phyloP scores from a whole-genome alignment of 2,113 vertebrate genomes.

The Cinclus mexicanus region DNA sequence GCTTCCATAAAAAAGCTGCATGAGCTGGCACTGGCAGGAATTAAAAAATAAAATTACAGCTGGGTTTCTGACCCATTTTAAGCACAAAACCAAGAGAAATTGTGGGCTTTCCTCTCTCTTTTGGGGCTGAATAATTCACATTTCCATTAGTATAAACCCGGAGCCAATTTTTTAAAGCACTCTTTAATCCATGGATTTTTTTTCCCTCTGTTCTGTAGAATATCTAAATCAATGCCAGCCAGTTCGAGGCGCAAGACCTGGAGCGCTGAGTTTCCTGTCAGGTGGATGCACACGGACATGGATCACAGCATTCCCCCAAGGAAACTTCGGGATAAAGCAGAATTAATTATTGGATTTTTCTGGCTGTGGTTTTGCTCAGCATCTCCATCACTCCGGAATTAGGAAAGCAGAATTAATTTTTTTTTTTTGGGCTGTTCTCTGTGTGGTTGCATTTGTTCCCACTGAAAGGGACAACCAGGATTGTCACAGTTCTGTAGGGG shows the following conservation, averaged over 20 bases:
- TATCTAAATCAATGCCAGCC: neutral
- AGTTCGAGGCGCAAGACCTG: neutral
- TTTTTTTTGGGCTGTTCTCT: neutral
- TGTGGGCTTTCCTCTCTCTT: fast-evolving
- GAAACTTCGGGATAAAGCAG: neutral
- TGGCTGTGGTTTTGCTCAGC: neutral
- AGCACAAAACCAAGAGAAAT: neutral
- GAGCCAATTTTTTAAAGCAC: neutral
- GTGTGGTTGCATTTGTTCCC: neutral
- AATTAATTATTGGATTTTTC: neutral
- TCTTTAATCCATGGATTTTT: neutral
- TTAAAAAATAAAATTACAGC: neutral
- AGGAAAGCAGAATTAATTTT: neutral
- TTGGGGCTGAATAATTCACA: neutral
- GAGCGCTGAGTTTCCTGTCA: neutral
- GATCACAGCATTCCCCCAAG: neutral
- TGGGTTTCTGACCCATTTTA: neutral
- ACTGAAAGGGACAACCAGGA: neutral
- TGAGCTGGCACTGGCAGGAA: neutral
- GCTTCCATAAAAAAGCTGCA: neutral
- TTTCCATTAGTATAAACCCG: neutral
- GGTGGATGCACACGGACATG: neutral
- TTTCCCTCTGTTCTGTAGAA: neutral
- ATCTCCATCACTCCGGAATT: neutral
- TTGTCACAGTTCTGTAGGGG: neutral